These are phyloP conservation scores for Trichacis sp. DNA, from an alignment of 2,888 invertebrate species.

Conservation along the genomic window DNA sequence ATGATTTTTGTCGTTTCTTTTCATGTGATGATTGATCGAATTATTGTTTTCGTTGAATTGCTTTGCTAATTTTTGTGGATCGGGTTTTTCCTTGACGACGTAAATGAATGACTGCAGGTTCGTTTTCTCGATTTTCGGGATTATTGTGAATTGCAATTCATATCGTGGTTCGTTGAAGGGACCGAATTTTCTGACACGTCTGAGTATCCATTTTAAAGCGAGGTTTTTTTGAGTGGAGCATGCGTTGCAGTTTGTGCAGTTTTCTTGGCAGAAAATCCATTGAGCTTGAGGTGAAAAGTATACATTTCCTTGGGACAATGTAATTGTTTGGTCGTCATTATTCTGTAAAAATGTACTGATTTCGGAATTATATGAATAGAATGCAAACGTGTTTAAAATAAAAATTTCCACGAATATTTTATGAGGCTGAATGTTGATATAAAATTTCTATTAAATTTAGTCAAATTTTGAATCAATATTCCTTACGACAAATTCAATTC, in stretches of 20 bases:
- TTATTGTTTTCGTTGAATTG: not conserved
- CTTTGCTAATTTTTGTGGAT: not conserved
- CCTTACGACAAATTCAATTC: too few relatives aligned
- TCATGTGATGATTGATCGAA: not conserved
- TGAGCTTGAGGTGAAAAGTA: constrained; percentile 44
- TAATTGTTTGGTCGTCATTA: too few relatives aligned
- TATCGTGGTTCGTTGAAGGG: constrained; percentile 25
- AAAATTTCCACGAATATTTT: too few relatives aligned
- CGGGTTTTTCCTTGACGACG: constrained; percentile 32
- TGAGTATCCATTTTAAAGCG: constrained; percentile 15
- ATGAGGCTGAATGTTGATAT: too few relatives aligned
- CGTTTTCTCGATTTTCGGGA: constrained; percentile 45
- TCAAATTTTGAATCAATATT: too few relatives aligned
- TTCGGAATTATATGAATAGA: too few relatives aligned
- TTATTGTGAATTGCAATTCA: constrained; percentile 55
- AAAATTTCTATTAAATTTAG: too few relatives aligned
- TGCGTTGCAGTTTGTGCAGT: constrained; percentile 23
- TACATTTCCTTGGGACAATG: constrained; percentile 56
- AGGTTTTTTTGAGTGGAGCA: constrained; percentile 10
- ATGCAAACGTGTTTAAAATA: too few relatives aligned
- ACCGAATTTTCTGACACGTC: constrained; percentile 8
- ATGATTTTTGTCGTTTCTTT: not conserved
- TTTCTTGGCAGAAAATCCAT: constrained; percentile 47
- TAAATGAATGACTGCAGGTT: constrained; percentile 49
- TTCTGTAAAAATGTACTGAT: too few relatives aligned